These are phyloP conservation scores for Eubasilissa regina DNA, from an alignment of 1,140 invertebrate genomes.

Conservation along the genomic window DNA sequence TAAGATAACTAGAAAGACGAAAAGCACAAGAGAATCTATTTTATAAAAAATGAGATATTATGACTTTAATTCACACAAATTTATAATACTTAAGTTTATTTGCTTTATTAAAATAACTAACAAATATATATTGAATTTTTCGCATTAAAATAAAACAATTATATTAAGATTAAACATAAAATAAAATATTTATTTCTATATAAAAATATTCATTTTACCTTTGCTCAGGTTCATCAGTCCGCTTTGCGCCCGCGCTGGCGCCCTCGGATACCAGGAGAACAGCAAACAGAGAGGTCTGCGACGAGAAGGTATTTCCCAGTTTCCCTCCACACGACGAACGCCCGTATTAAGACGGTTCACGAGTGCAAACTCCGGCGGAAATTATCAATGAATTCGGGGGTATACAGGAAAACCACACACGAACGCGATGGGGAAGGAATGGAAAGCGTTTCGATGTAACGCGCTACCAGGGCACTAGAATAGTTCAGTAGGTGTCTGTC, in stretches of 20 bases:
- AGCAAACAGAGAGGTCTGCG: constrained; percentile 1
- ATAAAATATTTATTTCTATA: too few species aligned
- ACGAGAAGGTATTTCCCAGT: background rate
- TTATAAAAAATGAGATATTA: too few species aligned
- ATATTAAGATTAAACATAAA: too few species aligned
- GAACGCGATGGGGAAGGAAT: background rate
- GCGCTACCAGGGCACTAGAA: constrained; percentile 13
- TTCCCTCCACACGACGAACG: background rate
- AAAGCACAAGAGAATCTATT: too few species aligned
- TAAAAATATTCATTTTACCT: constrained; percentile 21
- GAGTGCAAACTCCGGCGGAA: constrained; percentile 8
- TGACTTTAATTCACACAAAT: too few species aligned
- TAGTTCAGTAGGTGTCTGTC: background rate
- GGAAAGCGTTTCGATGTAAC: constrained; percentile 24
- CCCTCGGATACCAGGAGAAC: constrained; percentile 39
- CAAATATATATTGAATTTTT: too few species aligned
- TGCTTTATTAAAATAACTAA: too few species aligned
- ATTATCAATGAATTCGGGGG: constrained; percentile 12
- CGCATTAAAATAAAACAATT: too few species aligned
- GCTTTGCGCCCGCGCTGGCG: constrained; percentile 35
- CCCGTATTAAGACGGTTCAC: background rate
- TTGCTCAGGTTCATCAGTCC: constrained; percentile 43
- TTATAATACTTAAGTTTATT: too few species aligned
- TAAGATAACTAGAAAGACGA: too few species aligned
- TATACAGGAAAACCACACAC: constrained; percentile 4